These are phyloP conservation scores for Petromus typicus DNA, from an alignment of 2,113 vertebrate genomes.

Conservation along the genomic window DNA sequence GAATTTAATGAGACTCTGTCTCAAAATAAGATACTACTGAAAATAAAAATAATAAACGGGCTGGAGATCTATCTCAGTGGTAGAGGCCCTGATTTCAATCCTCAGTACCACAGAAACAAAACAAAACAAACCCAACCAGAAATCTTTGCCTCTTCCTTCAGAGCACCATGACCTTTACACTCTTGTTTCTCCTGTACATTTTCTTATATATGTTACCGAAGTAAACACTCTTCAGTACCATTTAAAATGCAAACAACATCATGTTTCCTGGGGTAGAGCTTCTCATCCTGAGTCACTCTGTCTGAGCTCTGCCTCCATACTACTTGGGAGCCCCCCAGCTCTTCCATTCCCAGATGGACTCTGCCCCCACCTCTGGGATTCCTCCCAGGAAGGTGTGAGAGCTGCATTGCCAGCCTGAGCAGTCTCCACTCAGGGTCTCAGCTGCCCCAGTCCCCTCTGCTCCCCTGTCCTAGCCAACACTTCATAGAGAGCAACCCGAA, in stretches of 20 bases:
- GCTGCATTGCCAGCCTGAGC: background rate
- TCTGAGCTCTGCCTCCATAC: background rate
- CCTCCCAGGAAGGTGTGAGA: background rate
- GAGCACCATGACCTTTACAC: background rate
- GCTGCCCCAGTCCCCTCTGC: background rate
- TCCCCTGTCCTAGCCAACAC: background rate
- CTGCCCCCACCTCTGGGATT: background rate
- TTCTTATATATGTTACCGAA: background rate
- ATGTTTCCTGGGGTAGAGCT: background rate
- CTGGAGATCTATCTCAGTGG: background rate
- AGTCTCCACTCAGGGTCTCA: background rate
- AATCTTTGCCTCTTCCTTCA: background rate
- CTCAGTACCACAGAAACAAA: background rate
- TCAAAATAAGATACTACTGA: background rate
- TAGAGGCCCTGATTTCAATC: background rate
- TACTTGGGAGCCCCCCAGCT: background rate
- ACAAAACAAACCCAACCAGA: background rate
- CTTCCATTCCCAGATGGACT: background rate
- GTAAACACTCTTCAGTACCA: background rate
- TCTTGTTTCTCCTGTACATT: background rate
- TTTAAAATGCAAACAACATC: constrained; percentile 14
- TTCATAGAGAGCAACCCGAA: background rate
- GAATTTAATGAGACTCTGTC: background rate
- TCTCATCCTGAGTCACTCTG: background rate
- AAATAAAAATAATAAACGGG: background rate